Conservation (phyloP, 1,140 invertebrate genomes). For the Lepeophtheirus salmonis region DNA sequence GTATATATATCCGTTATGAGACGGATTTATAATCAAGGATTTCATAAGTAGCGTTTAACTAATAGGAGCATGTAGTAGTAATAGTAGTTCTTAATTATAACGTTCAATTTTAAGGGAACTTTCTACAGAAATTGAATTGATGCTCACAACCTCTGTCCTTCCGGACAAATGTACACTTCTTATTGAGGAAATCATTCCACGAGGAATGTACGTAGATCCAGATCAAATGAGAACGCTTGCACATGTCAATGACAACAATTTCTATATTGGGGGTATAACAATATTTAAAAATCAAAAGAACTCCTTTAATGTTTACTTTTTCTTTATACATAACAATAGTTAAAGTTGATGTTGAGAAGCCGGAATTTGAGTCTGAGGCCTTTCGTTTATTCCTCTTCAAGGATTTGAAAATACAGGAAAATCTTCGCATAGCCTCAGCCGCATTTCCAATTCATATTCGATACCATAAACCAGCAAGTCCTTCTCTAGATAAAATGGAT, state of each 20-base stretch:
- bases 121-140: not conserved
- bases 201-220: slow-evolving; percentile 12
- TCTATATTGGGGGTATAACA: slow-evolving; percentile 1
- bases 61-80: not conserved
- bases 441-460: slow-evolving; percentile 7
- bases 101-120: not conserved
- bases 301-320: not conserved
- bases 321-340: not conserved
- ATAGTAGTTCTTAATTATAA: not conserved
- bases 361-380: slow-evolving; percentile 13
- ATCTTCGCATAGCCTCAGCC: not conserved
- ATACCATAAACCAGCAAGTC: slow-evolving; percentile 1
- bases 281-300: not conserved
- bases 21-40: slow-evolving; percentile 7
- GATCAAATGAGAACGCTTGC: not conserved
- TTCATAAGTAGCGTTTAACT: slow-evolving; percentile 5
- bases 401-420: not conserved
- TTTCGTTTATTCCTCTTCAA: not conserved
- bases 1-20: slow-evolving; percentile 4
- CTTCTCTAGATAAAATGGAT: not conserved
- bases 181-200: slow-evolving; percentile 7
- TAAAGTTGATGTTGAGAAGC: slow-evolving; percentile 2
- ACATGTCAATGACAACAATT: not conserved
- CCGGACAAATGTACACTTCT: not conserved
- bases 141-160: slow-evolving; percentile 4